Conservation (phyloP, 2,797 vertebrate genomes). For the Moxostoma hubbsi region DNA sequence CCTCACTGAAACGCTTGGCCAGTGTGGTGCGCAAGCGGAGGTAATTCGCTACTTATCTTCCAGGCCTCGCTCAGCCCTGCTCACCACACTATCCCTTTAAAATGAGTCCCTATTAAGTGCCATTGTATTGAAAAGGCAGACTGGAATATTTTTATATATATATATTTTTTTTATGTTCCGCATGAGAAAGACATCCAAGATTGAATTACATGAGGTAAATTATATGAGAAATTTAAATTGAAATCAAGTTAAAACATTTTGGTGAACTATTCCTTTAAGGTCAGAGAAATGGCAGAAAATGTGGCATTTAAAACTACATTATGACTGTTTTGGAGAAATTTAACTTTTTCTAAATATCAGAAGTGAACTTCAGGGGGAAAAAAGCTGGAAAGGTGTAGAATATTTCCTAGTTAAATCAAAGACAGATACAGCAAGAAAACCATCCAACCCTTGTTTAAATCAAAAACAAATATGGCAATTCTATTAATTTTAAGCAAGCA, state of each 20-base stretch:
- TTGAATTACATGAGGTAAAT: background rate
- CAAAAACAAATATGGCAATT: background rate
- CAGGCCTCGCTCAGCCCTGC: no score
- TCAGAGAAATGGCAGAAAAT: background rate
- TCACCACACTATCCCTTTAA: no score
- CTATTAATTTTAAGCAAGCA: conserved; percentile 2
- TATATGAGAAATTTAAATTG: no score
- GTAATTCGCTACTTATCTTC: no score
- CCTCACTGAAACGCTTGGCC: no score
- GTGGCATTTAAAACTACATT: background rate
- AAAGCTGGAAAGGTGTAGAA: background rate
- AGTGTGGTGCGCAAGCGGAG: no score
- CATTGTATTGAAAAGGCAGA: no score
- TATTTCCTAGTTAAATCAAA: background rate
- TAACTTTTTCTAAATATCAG: background rate
- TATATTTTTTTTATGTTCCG: background rate
- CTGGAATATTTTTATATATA: background rate
- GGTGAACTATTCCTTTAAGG: background rate
- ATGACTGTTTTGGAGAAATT: no score
- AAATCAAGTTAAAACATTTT: background rate
- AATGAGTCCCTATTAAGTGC: no score
- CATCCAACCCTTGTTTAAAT: background rate
- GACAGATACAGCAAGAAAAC: background rate
- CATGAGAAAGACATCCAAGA: background rate
- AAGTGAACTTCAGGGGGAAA: background rate